Conservation (phyloP, 2,113 vertebrate genomes). For the Brevimyrus niger region DNA sequence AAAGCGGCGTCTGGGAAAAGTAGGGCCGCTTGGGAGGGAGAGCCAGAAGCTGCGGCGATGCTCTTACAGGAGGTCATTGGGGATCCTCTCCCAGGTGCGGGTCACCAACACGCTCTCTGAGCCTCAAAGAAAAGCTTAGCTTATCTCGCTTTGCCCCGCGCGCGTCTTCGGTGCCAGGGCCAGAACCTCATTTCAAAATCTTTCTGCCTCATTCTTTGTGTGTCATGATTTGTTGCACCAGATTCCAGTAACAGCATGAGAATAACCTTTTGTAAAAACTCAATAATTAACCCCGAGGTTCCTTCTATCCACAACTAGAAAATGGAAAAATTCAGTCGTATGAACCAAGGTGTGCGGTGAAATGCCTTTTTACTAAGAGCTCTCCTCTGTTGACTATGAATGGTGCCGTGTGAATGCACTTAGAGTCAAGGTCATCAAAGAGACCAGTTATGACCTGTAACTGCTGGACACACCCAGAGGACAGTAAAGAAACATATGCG, state of each 20-base stretch:
- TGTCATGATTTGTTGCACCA: not conserved
- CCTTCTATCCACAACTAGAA: not conserved
- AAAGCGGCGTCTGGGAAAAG: constrained; percentile 47
- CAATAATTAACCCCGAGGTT: not conserved
- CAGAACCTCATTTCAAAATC: not conserved
- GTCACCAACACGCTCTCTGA: not conserved
- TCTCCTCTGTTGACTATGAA: not conserved
- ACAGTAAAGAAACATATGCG: not conserved
- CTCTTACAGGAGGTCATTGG: constrained; percentile 39
- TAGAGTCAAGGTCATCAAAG: not conserved
- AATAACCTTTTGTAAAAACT: not conserved
- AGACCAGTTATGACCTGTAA: not conserved
- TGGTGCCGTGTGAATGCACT: not conserved
- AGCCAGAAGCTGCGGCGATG: constrained; percentile 47
- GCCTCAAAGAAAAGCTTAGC: not conserved
- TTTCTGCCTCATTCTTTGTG: not conserved
- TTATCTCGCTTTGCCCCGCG: not conserved
- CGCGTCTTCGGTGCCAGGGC: not conserved
- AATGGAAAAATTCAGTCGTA: not conserved
- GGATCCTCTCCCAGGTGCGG: constrained; percentile 27
- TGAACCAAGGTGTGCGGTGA: not conserved
- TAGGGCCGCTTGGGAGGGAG: constrained; percentile 41
- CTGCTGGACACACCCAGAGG: not conserved
- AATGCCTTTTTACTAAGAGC: not conserved
- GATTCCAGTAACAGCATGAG: not conserved